These are phyloP conservation scores for Reticulitermes speratus DNA, from an alignment of 1,140 invertebrate species.

Conservation along the genomic window DNA sequence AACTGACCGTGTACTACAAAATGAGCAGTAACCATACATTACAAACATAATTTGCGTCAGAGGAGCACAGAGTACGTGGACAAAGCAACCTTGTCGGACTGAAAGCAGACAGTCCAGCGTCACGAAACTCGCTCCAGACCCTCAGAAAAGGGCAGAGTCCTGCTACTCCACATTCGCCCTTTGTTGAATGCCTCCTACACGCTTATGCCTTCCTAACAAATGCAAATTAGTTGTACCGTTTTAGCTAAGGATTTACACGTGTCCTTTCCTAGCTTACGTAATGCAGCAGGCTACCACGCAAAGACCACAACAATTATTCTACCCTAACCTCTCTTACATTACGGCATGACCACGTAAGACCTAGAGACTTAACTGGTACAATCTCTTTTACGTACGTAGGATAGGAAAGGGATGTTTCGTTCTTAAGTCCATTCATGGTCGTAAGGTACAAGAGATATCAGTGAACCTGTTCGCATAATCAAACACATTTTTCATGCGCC, in stretches of 20 bases:
- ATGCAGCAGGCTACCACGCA: neutral
- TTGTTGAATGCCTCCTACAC: no score
- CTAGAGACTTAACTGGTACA: neutral
- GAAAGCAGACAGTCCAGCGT: no score
- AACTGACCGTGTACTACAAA: no score
- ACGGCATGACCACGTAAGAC: neutral
- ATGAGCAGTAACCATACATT: no score
- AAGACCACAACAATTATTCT: neutral
- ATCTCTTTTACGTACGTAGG: neutral
- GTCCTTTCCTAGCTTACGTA: neutral
- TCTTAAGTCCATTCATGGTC: no score
- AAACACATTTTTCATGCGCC: neutral
- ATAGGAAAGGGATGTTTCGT: neutral
- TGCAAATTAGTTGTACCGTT: neutral
- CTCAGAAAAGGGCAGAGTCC: no score
- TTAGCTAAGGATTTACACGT: neutral
- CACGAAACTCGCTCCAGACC: no score
- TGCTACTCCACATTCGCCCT: no score
- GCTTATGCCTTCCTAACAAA: neutral
- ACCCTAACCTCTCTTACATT: neutral
- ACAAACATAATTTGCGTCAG: no score
- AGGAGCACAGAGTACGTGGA: no score
- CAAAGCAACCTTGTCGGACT: no score
- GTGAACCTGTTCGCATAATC: neutral
- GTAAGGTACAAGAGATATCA: no score